Conservation (phyloP, 2,797 vertebrate species). For the Cynodonichthys magdalenae region DNA sequence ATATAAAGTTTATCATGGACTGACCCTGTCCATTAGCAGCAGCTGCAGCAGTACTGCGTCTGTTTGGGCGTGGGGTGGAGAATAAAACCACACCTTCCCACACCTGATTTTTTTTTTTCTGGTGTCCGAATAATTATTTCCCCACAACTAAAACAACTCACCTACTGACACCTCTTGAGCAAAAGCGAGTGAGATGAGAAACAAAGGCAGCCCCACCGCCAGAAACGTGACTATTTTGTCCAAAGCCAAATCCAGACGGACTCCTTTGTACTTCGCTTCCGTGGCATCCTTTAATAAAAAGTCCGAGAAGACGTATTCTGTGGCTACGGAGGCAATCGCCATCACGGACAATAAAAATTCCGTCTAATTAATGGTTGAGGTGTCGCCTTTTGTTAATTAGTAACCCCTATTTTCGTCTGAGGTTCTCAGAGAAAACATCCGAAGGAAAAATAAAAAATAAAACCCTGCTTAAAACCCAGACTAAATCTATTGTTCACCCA, state of each 20-base stretch:
- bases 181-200: constrained; percentile 95
- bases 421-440: neutral
- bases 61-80: constrained; percentile 45
- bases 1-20: too few relatives aligned
- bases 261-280: constrained; percentile 89
- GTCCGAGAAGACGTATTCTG: constrained; percentile 95
- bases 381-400: constrained; percentile 6
- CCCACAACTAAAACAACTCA: constrained; percentile 71
- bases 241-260: constrained; percentile 90
- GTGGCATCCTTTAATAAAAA: constrained; percentile 91
- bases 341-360: constrained; percentile 65
- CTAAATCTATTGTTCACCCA: constrained; percentile 24
- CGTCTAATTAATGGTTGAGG: constrained; percentile 17
- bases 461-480: neutral
- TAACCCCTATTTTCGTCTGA: neutral
- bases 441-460: neutral
- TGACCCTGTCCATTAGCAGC: neutral
- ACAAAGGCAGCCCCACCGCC: constrained; percentile 91
- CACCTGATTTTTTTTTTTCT: constrained; percentile 6
- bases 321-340: constrained; percentile 94
- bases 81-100: constrained; percentile 48
- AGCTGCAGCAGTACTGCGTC: neutral
- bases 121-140: too few relatives aligned
- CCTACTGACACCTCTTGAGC: constrained; percentile 95
- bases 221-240: constrained; percentile 93